Evolutionary conservation across 92 coral and sea anemone species (phyloP), one percentile per base, ranked within the genome.

Genomic region (Paragorgia papillata): DNA sequence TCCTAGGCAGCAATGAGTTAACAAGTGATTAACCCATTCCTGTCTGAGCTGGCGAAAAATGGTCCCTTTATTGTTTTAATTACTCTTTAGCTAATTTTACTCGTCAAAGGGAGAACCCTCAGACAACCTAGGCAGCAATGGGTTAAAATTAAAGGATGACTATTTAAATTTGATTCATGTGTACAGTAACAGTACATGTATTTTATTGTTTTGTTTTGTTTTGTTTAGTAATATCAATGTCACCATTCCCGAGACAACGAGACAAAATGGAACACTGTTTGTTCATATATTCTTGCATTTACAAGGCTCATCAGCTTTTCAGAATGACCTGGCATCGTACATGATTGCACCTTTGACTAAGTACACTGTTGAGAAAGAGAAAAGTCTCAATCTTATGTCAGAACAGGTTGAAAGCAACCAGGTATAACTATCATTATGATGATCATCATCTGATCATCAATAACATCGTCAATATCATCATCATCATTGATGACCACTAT

Each of bases 191-290:
- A 18, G 1, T 64, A 44, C 14, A 66, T 19, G 5, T 68, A 18
- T n/a, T 19, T 27, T 55, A 27, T 55, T 5, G 61, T 10, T 17
- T 55, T n/a, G n/a, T n/a, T 37, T 37, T 37, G 10, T 12, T 55
- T 18, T 75, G 26, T 57, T 19, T 46, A 94, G 98, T 54, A 75
- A 86, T 10, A 55, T 91, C 20, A 89, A 94, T 85, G 97, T 83
- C 22, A 88, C 87, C 37, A 40, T 93, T 51, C 97, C 97, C 30
- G 56, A 85, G 30, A 69, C 83, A 60, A 90, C 97, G 65, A 90
- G 97, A 65, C 62, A 86, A 61, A 93, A 93, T 84, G 97, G 97
- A n/a, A 80, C 96, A 10, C 33, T 93, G 71, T 88, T 60, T 82
- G 91, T 77, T 3, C 90, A 85, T 76, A 66, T 93, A 39, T 93